A percentile compares a stretch with the other conserved stretches of the same genome.
Conservation (phyloP, 2,113 vertebrate genomes). For the Pardalotus punctatus region DNA sequence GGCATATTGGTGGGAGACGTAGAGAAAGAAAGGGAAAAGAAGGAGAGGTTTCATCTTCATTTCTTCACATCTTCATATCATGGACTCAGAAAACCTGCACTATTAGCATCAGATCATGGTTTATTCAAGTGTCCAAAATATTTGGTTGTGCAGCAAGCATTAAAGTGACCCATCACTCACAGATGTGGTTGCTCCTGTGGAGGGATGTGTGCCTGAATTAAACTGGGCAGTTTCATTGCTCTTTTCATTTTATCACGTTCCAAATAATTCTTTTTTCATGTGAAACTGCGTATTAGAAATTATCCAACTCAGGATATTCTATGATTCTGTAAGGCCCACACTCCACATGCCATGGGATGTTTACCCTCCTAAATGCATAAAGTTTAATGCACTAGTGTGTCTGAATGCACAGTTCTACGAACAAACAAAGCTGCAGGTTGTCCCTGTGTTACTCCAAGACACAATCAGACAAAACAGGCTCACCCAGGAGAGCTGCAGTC, state of each 20-base stretch:
- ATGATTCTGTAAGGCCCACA: neutral
- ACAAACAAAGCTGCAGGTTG: neutral
- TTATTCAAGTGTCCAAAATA: neutral
- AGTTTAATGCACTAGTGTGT: neutral
- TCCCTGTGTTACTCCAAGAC: neutral
- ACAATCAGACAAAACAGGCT: neutral
- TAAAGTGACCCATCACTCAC: neutral
- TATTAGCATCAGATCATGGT: neutral
- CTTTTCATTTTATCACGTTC: neutral
- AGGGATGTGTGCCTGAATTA: neutral
- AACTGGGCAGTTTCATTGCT: neutral
- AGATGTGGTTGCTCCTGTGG: neutral
- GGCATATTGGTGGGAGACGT: neutral
- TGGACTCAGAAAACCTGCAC: neutral
- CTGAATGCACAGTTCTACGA: neutral
- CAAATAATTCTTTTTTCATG: conserved; percentile 3
- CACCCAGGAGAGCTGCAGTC: neutral
- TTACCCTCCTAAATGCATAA: neutral
- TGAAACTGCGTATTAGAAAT: neutral
- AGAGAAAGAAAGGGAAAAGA: neutral
- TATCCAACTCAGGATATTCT: neutral
- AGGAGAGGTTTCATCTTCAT: neutral
- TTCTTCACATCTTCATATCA: neutral
- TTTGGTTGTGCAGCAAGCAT: neutral
- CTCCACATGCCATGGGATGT: neutral